Evolutionary conservation across 2,888 invertebrate genomes (phyloP).

Genomic region (Hylaea fasciaria): DNA sequence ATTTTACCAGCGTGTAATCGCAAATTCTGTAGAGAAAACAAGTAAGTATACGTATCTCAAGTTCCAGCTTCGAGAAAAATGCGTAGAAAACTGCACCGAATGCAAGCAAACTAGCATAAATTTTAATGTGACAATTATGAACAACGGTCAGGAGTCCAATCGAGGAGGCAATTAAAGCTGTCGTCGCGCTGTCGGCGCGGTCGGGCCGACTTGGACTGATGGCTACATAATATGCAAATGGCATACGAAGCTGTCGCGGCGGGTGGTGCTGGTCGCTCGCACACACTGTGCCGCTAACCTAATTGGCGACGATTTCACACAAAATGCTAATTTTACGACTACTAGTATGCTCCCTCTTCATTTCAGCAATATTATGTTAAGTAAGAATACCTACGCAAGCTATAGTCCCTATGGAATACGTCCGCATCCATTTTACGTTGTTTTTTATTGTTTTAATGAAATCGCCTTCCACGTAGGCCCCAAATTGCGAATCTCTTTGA

Average conservation of each 20-base stretch:
- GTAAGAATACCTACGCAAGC: conserved; percentile 3
- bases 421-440: too few species aligned
- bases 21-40: too few species aligned
- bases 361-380: conserved; percentile 6
- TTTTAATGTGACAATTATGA: too few species aligned
- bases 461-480: too few species aligned
- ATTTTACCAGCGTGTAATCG: too few species aligned
- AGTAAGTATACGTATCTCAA: too few species aligned
- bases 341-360: conserved; percentile 49
- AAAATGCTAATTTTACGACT: conserved; percentile 77
- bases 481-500: too few species aligned
- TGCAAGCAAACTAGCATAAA: too few species aligned
- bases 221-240: conserved; percentile 49
- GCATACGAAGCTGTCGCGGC: conserved; percentile 44
- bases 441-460: too few species aligned
- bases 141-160: conserved; percentile 8
- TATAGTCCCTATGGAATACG: too few species aligned
- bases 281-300: conserved; percentile 74
- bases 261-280: conserved; percentile 40
- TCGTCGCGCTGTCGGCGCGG: conserved; percentile 6
- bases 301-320: conserved; percentile 73
- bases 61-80: too few species aligned
- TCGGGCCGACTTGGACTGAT: conserved; percentile 27
- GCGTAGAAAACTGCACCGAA: too few species aligned
- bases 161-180: conserved; percentile 21